Percentiles rank a stretch among this genome's conserved stretches.
Evolutionary conservation across 2,888 invertebrate species (phyloP).

Genomic region (Parnassius apollo): DNA sequence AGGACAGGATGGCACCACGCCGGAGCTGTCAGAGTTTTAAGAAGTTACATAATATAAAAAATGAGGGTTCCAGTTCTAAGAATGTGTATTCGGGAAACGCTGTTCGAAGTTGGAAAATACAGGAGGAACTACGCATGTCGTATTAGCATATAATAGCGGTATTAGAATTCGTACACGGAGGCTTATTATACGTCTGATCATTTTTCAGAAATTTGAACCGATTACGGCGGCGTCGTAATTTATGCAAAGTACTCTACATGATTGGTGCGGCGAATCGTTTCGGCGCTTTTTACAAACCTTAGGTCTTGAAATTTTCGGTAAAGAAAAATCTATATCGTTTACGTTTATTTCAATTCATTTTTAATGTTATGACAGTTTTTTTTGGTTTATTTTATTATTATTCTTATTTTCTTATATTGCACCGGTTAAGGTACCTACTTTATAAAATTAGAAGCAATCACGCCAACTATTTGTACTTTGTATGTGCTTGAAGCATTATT

Average conservation of each 20-base stretch:
- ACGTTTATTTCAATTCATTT: conserved; percentile 8
- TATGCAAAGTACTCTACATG: conserved; percentile 73
- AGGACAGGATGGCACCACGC: neutral
- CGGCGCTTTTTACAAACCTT: conserved; percentile 44
- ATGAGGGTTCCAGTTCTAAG: neutral
- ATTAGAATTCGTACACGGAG: conserved; percentile 68
- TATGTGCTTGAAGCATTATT: too few relatives aligned
- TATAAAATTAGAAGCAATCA: too few relatives aligned
- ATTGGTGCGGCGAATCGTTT: conserved; percentile 54
- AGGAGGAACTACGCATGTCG: conserved; percentile 66
- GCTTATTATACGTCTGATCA: conserved; percentile 68
- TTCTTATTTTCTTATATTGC: too few relatives aligned
- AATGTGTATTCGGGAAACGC: neutral
- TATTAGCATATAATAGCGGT: conserved; percentile 77
- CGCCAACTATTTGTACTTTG: too few relatives aligned
- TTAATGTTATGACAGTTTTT: conserved; percentile 1
- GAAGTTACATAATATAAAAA: neutral
- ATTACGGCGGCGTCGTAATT: conserved; percentile 62
- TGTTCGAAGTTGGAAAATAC: conserved; percentile 53
- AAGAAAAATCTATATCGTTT: conserved; percentile 39
- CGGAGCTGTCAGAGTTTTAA: too few relatives aligned
- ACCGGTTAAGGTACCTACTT: too few relatives aligned
- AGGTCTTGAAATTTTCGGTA: conserved; percentile 33
- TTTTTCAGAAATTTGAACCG: conserved; percentile 70
- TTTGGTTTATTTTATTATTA: too few relatives aligned